These are phyloP conservation scores for Dolichomitus sp. DNA, from an alignment of 2,888 invertebrate species.

Conservation along the genomic window DNA sequence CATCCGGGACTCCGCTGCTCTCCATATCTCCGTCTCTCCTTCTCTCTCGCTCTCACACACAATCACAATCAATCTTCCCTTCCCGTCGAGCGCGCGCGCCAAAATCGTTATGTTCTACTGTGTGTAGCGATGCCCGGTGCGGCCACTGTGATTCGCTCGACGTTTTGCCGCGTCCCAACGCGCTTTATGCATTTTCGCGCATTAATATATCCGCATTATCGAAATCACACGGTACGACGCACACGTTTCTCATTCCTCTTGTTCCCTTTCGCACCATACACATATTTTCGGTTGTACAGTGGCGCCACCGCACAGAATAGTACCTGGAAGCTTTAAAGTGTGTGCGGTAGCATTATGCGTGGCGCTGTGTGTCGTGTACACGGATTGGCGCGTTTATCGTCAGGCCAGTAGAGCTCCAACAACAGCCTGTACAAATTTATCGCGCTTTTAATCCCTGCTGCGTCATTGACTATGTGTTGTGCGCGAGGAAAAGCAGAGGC, in stretches of 20 bases:
- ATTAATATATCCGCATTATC: constrained; percentile 79
- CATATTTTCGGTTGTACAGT: constrained; percentile 59
- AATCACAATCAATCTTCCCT: constrained; percentile 36
- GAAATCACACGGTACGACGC: constrained; percentile 74
- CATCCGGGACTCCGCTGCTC: constrained; percentile 54
- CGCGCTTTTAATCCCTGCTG: constrained; percentile 65
- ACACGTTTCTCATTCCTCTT: constrained; percentile 61
- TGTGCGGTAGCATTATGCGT: constrained; percentile 30
- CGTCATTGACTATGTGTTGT: background rate
- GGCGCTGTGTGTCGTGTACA: constrained; percentile 23
- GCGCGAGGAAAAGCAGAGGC: constrained; percentile 44
- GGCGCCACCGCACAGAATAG: constrained; percentile 42
- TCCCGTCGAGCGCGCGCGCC: constrained; percentile 44
- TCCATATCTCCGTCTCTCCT: constrained; percentile 57
- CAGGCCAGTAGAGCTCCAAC: constrained; percentile 1
- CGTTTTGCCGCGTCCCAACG: constrained; percentile 71
- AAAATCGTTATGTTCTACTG: constrained; percentile 62
- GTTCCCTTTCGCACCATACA: constrained; percentile 19
- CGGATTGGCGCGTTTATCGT: constrained; percentile 51
- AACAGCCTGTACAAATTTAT: constrained; percentile 57
- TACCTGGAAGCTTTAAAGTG: background rate
- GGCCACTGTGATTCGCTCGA: constrained; percentile 68
- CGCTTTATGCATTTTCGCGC: constrained; percentile 76
- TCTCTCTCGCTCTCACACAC: constrained; percentile 57
- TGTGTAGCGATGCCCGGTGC: constrained; percentile 1